Base-by-base conservation (phyloP, 2,113 vertebrate genomes). In the Anarhynchus alexandrinus region DNA sequence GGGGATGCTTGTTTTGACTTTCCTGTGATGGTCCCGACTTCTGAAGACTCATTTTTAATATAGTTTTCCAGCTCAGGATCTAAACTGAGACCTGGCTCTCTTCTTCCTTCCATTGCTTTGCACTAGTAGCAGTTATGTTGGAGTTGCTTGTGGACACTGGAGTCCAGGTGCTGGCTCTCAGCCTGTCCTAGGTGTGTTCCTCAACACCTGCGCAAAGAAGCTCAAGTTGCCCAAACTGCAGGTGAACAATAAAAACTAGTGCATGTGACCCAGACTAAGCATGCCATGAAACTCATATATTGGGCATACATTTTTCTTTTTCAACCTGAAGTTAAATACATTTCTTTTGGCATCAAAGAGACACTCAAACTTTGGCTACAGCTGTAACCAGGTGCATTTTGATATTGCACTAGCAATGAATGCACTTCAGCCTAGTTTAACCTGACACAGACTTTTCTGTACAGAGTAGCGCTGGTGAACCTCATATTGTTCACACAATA, bases 41-140 rank as follows among this genome's bases (percentile, higher is more conserved):
- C 88, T 65, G 45, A 89, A 79, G 40, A 23, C 36, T 77, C 30
- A 4, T 72, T 66, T 94, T 94, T 86, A 79, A 67, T 85, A 93
- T 57, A 34, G 67, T 92, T 94, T 91, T 94, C 80, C 82, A 95
- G 81, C 13, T 94, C 91, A 82, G 83, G 66, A 58, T 85, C 91
- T 78, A 25, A 65, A 61, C 43, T 32, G 62, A 76, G 73, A 76
- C n/a, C 77, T 40, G 27, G 2, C 59, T 14, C 15, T 40, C 69
- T 67, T 67, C 59, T 82, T 25, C 8, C n/a, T 93, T 52, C 27
- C 43, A 4, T 11, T 59, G 3, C 42, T 92, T 72, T 34, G 43
- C 55, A 9, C 52, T 3, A 47, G 72, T 59, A 55, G 61, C 16
- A 27, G 3, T 73, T 92, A 65, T 30, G 7, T 70, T 69, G 0